Base-by-base conservation (phyloP, 1,140 invertebrate genomes). In the Drosophila micromelanica region DNA sequence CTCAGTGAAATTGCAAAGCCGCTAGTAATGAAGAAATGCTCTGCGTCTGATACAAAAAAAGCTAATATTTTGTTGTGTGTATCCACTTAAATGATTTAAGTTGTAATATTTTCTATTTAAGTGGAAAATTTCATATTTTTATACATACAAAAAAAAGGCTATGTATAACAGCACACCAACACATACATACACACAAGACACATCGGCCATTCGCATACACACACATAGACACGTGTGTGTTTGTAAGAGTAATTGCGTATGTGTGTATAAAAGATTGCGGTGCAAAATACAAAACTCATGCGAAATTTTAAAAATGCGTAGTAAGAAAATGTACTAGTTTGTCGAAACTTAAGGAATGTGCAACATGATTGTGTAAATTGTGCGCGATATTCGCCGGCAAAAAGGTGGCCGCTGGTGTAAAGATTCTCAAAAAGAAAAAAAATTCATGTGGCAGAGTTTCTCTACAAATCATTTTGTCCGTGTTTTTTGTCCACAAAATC, bases 61-160 rank as follows among this genome's bases (percentile, higher is more conserved):
- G 17, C 6, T 6, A 23, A 15, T 5, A 30, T 60, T 43, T 65
- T 27, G 27, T 61, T 40, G 35, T 62, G 20, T 75, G 38, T 52
- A 11, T 17, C 30, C 49, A 56, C 42, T 23, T n/a, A 42, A 54
- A 49, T 51, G 20, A 13, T 57, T 49, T 37, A 20, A 67, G 23
- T 46, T 62, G 43, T 15, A n/a, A 9, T 49, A 45, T 60, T 56
- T 73, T 17, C 7, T 59, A 74, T 40, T 67, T 68, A 79, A 79
- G 76, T 90, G 87, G 80, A 89, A 91, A 91, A 74, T 78, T 85
- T 82, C 81, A 82, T 86, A 86, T 90, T 90, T 90, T 90, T 80
- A 91, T 80, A 91, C 78, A 91, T 80, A 76, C 91, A 87, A 52
- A 35, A 35, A 86, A 91, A 86, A 69, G n/a, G 89, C 89, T 89